Evolutionary conservation across 2,888 invertebrate species (phyloP).

Genomic region (Gymnoscelis rufifasciata): DNA sequence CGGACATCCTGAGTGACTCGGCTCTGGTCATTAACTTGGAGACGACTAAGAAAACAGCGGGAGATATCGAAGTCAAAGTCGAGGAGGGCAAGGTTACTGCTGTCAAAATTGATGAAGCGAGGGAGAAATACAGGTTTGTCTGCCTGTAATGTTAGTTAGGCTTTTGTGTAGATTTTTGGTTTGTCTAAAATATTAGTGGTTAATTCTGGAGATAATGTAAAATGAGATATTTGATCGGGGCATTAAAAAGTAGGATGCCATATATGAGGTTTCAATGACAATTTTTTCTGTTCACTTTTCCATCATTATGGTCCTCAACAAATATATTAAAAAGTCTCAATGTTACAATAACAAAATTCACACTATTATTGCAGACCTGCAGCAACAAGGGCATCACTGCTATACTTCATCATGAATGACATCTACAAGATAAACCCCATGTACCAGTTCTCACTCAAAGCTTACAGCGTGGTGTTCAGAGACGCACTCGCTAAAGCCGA

Average conservation of each 20-base stretch:
- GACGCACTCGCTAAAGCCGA: conserved; percentile 87
- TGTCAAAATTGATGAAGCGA: conserved; percentile 92
- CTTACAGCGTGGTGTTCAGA: conserved; percentile 94
- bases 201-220: too few relatives aligned
- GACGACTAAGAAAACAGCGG: conserved; percentile 94
- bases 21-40: conserved; percentile 95
- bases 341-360: too few relatives aligned
- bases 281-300: too few relatives aligned
- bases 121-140: conserved; percentile 88
- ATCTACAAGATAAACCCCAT: conserved; percentile 95
- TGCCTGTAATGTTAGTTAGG: not conserved
- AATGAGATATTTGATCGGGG: too few relatives aligned
- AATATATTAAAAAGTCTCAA: too few relatives aligned
- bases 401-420: conserved; percentile 96
- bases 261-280: too few relatives aligned
- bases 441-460: conserved; percentile 97
- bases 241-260: too few relatives aligned
- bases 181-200: too few relatives aligned
- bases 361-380: conserved; percentile 80
- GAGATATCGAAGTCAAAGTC: conserved; percentile 92
- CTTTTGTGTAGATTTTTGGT: too few relatives aligned
- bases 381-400: conserved; percentile 90
- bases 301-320: too few relatives aligned
- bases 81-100: conserved; percentile 92
- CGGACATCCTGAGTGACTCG: conserved; percentile 93